phyloP scores from a whole-genome alignment of 2,113 vertebrate species.

The Spermophilus dauricus region DNA sequence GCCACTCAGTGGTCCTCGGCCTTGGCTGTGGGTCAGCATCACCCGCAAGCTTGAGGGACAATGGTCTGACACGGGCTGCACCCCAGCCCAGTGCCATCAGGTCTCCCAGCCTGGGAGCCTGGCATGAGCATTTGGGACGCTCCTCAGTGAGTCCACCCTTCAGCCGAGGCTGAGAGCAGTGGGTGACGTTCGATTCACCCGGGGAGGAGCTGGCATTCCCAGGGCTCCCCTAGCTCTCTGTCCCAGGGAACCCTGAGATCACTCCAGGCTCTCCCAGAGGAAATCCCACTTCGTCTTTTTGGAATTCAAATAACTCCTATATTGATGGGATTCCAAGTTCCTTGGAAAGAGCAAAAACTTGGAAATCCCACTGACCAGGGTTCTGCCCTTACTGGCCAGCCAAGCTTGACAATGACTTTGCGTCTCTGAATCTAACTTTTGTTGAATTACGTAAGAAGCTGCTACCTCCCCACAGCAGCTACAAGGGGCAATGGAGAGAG shows the following conservation, averaged over 20 bases:
- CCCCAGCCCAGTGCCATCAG: no score
- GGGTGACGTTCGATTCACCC: not conserved
- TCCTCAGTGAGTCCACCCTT: not conserved
- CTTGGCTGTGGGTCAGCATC: not conserved
- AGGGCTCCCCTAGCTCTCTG: not conserved
- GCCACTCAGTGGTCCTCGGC: no score
- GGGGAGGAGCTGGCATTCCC: not conserved
- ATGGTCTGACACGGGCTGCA: fast-evolving
- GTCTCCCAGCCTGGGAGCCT: not conserved
- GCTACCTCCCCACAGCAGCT: no score
- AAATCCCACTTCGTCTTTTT: not conserved
- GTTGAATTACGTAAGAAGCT: fast-evolving
- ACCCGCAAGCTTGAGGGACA: not conserved
- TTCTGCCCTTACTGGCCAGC: not conserved
- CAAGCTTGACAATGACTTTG: not conserved
- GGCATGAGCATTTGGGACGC: not conserved
- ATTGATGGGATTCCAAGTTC: not conserved
- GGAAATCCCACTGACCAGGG: not conserved
- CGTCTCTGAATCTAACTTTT: not conserved
- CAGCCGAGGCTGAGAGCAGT: not conserved
- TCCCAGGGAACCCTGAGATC: not conserved
- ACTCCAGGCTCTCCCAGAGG: not conserved
- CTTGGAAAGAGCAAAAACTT: not conserved
- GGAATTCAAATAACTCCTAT: not conserved
- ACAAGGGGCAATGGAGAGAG: no score